Conservation (phyloP, 2,888 invertebrate species). For the Tipula lateralis region DNA sequence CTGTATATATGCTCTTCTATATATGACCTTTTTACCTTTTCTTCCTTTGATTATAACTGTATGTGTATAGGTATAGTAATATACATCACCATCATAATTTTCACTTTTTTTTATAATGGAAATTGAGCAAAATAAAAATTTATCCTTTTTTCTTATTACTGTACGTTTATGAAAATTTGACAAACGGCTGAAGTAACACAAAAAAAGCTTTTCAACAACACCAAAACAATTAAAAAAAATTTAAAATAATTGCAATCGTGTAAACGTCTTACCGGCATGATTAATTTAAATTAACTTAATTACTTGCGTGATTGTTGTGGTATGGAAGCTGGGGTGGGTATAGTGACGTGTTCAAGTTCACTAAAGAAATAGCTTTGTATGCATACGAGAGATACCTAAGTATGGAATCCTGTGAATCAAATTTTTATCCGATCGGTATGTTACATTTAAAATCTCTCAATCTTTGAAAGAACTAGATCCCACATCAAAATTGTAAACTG, state of each 20-base stretch:
- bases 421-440: too few species aligned
- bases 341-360: background rate
- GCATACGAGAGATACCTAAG: too few species aligned
- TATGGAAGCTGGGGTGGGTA: too few species aligned
- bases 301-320: background rate
- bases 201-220: background rate
- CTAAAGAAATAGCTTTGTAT: too few species aligned
- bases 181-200: background rate
- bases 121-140: background rate
- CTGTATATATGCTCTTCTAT: background rate
- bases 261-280: background rate
- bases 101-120: background rate
- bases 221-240: background rate
- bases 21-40: background rate
- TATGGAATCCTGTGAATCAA: too few species aligned
- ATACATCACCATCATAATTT: background rate
- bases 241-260: background rate
- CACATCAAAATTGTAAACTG: too few species aligned
- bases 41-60: background rate
- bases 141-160: background rate
- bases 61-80: background rate
- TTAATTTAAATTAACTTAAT: background rate
- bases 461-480: too few species aligned
- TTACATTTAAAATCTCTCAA: too few species aligned
- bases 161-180: background rate